Percentiles rank a stretch among this genome's conserved stretches.
phyloP scores from a whole-genome alignment of 2,797 vertebrate genomes.

The Tangara arthus region DNA sequence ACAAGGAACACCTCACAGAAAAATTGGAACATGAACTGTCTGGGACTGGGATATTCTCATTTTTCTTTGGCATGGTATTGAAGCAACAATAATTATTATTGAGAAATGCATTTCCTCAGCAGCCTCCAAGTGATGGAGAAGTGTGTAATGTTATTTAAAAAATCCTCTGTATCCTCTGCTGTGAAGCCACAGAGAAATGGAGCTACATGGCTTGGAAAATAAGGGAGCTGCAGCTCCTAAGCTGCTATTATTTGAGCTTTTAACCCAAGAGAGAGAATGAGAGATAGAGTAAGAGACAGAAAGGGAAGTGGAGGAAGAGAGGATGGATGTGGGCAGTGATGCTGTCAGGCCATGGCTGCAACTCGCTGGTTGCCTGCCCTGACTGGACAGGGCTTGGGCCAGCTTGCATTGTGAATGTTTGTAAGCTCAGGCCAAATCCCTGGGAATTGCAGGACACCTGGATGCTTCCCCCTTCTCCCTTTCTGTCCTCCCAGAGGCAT shows the following conservation, averaged over 20 bases:
- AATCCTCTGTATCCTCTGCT: not conserved
- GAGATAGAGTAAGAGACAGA: not conserved
- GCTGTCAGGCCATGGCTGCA: not conserved
- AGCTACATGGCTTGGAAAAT: not conserved
- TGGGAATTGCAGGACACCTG: not conserved
- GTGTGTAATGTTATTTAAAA: not conserved
- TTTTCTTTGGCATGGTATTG: not conserved
- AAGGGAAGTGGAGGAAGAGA: not conserved
- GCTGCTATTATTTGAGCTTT: not conserved
- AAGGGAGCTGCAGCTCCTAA: not conserved
- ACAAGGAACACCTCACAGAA: not conserved
- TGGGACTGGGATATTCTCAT: not conserved
- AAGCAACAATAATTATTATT: constrained; percentile 1
- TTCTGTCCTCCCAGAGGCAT: not conserved
- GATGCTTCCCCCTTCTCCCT: not conserved
- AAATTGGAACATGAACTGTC: not conserved
- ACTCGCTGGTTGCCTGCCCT: not conserved
- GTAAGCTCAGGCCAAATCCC: not conserved
- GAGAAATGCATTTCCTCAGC: not conserved
- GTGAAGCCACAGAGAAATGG: not conserved
- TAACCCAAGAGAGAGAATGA: not conserved
- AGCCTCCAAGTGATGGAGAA: not conserved
- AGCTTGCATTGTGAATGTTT: not conserved
- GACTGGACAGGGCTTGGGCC: not conserved
- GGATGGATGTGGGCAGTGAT: not conserved